Evolutionary conservation across 2,888 invertebrate genomes (phyloP).

Genomic region (Hirtodrosophila histrioides): DNA sequence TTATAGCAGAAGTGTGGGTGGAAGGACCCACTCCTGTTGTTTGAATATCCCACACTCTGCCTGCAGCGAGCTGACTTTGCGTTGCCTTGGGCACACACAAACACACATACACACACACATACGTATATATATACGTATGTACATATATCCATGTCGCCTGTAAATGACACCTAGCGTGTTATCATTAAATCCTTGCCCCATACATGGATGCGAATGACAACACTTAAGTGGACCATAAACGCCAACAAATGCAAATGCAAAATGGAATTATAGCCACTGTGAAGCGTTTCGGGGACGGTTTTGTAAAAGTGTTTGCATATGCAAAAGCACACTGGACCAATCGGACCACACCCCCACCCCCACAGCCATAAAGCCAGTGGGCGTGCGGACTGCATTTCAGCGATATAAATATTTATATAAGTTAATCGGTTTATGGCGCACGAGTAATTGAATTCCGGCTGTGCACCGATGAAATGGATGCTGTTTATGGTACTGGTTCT

Average conservation of each 20-base stretch:
- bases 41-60: conserved; percentile 11
- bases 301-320: conserved; percentile 71
- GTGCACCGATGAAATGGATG: conserved; percentile 16
- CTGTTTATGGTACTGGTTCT: too few species aligned
- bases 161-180: conserved; percentile 68
- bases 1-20: conserved; percentile 42
- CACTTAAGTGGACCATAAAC: conserved; percentile 77
- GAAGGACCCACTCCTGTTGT: conserved; percentile 3
- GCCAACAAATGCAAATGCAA: conserved; percentile 76
- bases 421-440: conserved; percentile 78
- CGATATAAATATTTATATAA: conserved; percentile 79
- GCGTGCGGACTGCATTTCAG: conserved; percentile 58
- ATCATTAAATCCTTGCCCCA: conserved; percentile 63
- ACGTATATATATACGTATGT: not conserved
- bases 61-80: not conserved
- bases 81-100: conserved; percentile 12
- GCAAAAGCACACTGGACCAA: conserved; percentile 57
- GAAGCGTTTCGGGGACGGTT: not conserved
- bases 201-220: conserved; percentile 61
- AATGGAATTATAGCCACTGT: conserved; percentile 62
- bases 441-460: conserved; percentile 74
- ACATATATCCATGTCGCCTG: conserved; percentile 44
- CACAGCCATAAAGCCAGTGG: conserved; percentile 49
- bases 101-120: not conserved
- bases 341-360: conserved; percentile 20